phyloP scores from a whole-genome alignment of 2,888 invertebrate species.

The Gonocerus acuteangulatus region DNA sequence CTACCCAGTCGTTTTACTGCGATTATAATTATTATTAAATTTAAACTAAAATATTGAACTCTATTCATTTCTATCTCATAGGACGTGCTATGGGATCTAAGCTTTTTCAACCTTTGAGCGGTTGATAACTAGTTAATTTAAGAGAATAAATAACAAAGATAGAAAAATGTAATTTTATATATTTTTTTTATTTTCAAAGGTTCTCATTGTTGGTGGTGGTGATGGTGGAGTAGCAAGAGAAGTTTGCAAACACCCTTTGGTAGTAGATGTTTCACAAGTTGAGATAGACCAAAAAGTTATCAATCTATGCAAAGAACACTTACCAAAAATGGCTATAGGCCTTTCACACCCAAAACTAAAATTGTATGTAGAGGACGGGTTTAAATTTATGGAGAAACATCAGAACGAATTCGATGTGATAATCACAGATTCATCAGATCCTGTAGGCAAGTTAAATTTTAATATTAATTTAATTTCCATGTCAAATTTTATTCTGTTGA shows the following conservation, averaged over 20 bases:
- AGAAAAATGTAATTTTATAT: too few relatives aligned
- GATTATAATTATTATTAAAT: too few relatives aligned
- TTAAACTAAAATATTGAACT: too few relatives aligned
- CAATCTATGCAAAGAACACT: slow-evolving; percentile 75
- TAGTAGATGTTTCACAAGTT: slow-evolving; percentile 77
- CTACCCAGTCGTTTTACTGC: too few relatives aligned
- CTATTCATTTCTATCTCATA: too few relatives aligned
- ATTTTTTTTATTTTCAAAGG: slow-evolving; percentile 43
- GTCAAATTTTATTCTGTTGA: too few relatives aligned
- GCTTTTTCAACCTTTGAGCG: too few relatives aligned
- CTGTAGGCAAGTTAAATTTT: slow-evolving; percentile 59
- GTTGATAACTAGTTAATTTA: too few relatives aligned
- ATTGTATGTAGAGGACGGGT: slow-evolving; percentile 85
- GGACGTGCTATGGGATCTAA: too few relatives aligned
- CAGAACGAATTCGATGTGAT: slow-evolving; percentile 87
- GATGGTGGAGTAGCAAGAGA: slow-evolving; percentile 97
- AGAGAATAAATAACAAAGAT: too few relatives aligned
- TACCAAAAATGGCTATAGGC: slow-evolving; percentile 86
- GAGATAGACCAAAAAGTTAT: slow-evolving; percentile 93
- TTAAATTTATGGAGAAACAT: slow-evolving; percentile 85
- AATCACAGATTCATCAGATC: slow-evolving; percentile 97
- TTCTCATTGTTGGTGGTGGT: slow-evolving; percentile 93
- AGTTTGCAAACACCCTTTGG: slow-evolving; percentile 83
- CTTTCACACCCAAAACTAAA: slow-evolving; percentile 75
- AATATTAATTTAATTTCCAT: too few relatives aligned